phyloP scores from a whole-genome alignment of 1,140 invertebrate genomes.

The Notospermus geniculatus region DNA sequence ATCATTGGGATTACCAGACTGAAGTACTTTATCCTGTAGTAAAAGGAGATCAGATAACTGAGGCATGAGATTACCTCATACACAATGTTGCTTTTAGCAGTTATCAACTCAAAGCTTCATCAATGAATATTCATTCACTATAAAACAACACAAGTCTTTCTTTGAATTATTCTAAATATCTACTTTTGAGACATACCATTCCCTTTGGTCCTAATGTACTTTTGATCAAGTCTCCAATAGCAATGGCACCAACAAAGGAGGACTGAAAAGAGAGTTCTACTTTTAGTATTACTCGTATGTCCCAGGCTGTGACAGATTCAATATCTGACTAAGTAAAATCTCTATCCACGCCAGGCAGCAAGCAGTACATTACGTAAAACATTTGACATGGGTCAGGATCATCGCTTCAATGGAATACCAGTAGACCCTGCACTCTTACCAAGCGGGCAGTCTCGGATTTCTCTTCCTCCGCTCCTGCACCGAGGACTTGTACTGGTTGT shows the following conservation, averaged over 20 bases:
- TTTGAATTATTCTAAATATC: not conserved
- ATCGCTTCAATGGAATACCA: not conserved
- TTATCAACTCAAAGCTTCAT: no score
- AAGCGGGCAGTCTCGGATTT: constrained; percentile 92
- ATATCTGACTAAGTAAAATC: no score
- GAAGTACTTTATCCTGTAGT: constrained; percentile 86
- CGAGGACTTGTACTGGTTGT: constrained; percentile 91
- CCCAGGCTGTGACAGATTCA: no score
- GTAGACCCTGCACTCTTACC: constrained; percentile 30
- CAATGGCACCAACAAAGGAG: constrained; percentile 96
- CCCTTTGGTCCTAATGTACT: constrained; percentile 98
- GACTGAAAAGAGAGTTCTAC: constrained; percentile 63
- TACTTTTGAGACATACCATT: constrained; percentile 66
- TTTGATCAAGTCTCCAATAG: constrained; percentile 97
- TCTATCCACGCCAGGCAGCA: no score
- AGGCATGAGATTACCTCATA: not conserved
- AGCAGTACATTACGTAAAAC: not conserved
- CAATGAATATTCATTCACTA: no score
- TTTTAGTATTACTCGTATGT: no score
- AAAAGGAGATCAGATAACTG: constrained; percentile 8
- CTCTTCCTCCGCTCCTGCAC: constrained; percentile 94
- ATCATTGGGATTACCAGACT: constrained; percentile 73
- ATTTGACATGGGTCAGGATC: not conserved
- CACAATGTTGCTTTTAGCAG: no score
- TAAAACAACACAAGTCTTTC: not conserved